These are phyloP conservation scores for Sipha maydis DNA, from an alignment of 2,888 invertebrate genomes.

Conservation along the genomic window DNA sequence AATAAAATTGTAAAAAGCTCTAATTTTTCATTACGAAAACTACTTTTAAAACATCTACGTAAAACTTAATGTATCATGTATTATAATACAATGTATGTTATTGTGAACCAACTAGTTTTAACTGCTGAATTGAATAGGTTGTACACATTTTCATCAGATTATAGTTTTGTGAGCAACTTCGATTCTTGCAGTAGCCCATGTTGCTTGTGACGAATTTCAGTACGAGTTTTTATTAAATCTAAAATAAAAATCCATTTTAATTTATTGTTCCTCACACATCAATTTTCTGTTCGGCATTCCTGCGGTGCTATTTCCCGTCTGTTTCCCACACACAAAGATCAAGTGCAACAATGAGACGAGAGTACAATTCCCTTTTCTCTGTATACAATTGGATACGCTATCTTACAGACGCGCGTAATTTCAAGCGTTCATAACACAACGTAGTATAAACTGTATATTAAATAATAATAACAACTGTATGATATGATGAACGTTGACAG, in stretches of 20 bases:
- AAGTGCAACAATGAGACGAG: constrained; percentile 46
- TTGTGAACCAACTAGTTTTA: too few species aligned
- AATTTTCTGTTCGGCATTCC: constrained; percentile 40
- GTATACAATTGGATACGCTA: constrained; percentile 53
- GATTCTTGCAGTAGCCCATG: too few species aligned
- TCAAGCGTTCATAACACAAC: constrained; percentile 28
- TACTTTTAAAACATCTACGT: too few species aligned
- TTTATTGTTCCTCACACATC: constrained; percentile 41
- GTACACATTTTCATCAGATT: too few species aligned
- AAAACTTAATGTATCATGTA: too few species aligned
- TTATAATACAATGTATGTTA: too few species aligned
- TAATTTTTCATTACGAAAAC: too few species aligned
- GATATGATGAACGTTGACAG: background rate
- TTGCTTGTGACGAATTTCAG: background rate
- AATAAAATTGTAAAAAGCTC: too few species aligned
- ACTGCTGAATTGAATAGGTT: too few species aligned
- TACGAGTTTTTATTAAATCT: background rate
- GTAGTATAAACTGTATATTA: background rate
- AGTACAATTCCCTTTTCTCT: constrained; percentile 49
- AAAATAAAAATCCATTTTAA: constrained; percentile 4
- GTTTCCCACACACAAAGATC: constrained; percentile 60
- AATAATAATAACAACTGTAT: background rate
- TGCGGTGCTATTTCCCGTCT: constrained; percentile 46
- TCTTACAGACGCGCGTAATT: constrained; percentile 54
- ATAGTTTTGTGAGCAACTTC: too few species aligned